Percentiles rank a stretch among this genome's conserved stretches.
phyloP scores from a whole-genome alignment of 2,888 invertebrate genomes.

The Drosophila demipolita region DNA sequence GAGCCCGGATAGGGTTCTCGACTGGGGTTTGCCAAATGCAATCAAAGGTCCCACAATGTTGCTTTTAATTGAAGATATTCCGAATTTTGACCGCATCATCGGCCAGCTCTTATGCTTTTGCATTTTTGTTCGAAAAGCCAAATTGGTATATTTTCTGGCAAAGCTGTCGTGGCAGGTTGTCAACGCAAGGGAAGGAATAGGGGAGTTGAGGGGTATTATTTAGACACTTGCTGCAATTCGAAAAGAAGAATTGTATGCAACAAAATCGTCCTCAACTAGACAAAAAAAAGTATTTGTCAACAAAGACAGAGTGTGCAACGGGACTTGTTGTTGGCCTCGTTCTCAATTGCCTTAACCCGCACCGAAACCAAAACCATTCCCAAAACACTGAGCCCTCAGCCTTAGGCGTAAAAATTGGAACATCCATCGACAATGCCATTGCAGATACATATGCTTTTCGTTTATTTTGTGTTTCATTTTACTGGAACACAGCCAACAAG shows the following conservation, averaged over 20 bases:
- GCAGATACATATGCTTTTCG: conserved; percentile 27
- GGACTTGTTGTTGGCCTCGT: conserved; percentile 14
- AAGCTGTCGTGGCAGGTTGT: conserved; percentile 39
- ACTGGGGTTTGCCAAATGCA: conserved; percentile 33
- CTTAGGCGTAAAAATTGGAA: background rate
- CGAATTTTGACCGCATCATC: conserved; percentile 26
- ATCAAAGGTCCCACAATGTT: conserved; percentile 59
- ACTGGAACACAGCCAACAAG: conserved; percentile 29
- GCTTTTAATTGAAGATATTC: conserved; percentile 70
- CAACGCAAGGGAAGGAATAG: background rate
- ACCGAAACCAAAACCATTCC: background rate
- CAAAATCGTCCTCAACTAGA: conserved; percentile 24
- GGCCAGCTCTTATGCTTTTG: conserved; percentile 5
- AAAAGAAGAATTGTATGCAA: conserved; percentile 13
- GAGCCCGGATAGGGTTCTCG: background rate
- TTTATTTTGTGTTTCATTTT: conserved; percentile 36
- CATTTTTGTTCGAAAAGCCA: conserved; percentile 47
- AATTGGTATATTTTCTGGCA: conserved; percentile 71
- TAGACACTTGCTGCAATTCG: conserved; percentile 10
- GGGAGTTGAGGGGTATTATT: background rate
- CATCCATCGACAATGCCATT: background rate
- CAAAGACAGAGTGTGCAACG: conserved; percentile 35
- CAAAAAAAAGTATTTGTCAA: conserved; percentile 39
- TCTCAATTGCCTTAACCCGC: conserved; percentile 15
- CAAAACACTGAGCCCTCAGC: background rate